A percentile compares a stretch with the other conserved stretches of the same genome.
phyloP scores from a whole-genome alignment of 35 echinoderm and acorn worm species.

The Ptychodera flava region DNA sequence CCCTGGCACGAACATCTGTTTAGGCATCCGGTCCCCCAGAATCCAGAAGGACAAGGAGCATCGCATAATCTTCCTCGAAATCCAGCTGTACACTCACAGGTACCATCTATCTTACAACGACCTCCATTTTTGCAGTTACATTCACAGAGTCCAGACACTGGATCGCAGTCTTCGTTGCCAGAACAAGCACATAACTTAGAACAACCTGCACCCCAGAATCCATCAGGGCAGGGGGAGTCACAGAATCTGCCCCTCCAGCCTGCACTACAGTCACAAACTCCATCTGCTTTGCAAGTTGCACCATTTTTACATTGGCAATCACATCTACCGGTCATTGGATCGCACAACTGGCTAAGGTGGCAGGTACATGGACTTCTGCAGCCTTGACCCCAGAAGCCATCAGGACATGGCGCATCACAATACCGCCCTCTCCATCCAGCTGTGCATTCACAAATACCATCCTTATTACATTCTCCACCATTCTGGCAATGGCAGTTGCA shows the following conservation, averaged over 20 bases:
- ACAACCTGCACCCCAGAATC: constrained; percentile 45
- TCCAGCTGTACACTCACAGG: constrained; percentile 48
- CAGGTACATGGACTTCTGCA: background rate
- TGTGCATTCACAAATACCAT: constrained; percentile 55
- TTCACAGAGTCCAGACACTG: background rate
- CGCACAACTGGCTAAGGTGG: no score
- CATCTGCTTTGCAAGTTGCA: constrained; percentile 49
- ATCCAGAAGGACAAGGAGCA: constrained; percentile 7
- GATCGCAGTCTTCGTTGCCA: constrained; percentile 41
- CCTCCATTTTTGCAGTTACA: constrained; percentile 64
- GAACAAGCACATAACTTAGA: no score
- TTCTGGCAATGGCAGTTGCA: constrained; percentile 59
- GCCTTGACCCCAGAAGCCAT: background rate
- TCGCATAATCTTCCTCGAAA: constrained; percentile 35
- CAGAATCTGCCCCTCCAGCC: constrained; percentile 71
- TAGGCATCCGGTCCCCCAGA: constrained; percentile 25
- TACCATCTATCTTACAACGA: constrained; percentile 66
- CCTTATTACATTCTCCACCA: constrained; percentile 42
- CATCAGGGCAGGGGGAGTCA: constrained; percentile 43
- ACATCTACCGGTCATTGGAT: no score
- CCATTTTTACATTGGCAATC: constrained; percentile 49
- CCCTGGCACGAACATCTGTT: constrained; percentile 52
- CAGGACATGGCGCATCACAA: constrained; percentile 44
- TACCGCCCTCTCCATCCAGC: constrained; percentile 62
- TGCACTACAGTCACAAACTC: constrained; percentile 53